Evolutionary conservation across 2,797 vertebrate species (phyloP).

Genomic region (Podarcis siculus): DNA sequence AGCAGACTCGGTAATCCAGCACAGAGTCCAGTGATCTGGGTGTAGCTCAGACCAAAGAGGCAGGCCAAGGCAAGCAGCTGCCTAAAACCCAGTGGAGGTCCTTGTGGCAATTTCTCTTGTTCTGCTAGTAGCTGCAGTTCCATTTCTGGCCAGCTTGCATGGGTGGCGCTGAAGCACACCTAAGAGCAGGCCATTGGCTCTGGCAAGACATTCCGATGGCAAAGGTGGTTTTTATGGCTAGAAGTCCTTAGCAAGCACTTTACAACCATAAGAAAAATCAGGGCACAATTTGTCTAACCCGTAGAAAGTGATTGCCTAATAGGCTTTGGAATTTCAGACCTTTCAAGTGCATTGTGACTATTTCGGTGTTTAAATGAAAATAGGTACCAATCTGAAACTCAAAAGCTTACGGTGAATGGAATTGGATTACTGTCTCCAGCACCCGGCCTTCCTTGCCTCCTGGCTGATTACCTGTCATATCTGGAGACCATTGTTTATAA

Average conservation of each 20-base stretch:
- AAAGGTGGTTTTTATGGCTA: background rate
- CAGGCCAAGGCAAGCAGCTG: background rate
- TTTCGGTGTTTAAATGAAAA: background rate
- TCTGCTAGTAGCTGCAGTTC: background rate
- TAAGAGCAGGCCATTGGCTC: background rate
- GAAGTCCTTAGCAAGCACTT: background rate
- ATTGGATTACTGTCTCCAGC: background rate
- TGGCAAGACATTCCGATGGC: background rate
- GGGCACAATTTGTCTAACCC: background rate
- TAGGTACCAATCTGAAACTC: background rate
- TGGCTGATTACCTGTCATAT: constrained; percentile 9
- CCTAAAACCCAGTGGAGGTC: background rate
- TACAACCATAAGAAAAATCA: background rate
- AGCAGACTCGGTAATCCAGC: background rate
- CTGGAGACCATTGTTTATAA: background rate
- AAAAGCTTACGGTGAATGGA: background rate
- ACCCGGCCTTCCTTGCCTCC: background rate
- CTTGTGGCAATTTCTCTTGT: background rate
- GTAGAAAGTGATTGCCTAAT: too few species aligned
- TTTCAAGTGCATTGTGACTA: background rate
- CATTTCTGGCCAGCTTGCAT: background rate
- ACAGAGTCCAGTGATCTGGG: background rate
- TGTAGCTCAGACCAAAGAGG: background rate
- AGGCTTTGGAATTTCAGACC: background rate
- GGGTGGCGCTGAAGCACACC: background rate